These are phyloP conservation scores for Dilophus febrilis DNA, from an alignment of 2,888 invertebrate species.

Conservation along the genomic window DNA sequence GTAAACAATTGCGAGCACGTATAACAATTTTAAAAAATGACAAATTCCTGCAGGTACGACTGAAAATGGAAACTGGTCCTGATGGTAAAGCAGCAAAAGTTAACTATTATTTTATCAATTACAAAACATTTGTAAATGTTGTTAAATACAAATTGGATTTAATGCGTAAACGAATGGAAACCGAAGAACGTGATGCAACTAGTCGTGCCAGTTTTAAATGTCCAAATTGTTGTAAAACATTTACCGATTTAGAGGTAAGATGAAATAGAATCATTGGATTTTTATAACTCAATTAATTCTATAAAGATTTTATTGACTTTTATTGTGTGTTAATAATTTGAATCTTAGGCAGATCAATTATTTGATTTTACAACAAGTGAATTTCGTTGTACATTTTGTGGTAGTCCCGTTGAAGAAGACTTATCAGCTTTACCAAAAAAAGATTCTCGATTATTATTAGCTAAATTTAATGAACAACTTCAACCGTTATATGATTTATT, in stretches of 20 bases:
- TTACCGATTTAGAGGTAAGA: constrained; percentile 78
- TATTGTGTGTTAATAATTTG: neutral
- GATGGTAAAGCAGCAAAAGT: constrained; percentile 93
- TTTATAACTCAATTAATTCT: neutral
- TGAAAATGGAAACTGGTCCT: constrained; percentile 85
- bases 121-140: constrained; percentile 92
- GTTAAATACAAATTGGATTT: constrained; percentile 94
- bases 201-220: constrained; percentile 92
- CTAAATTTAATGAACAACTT: constrained; percentile 86
- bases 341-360: constrained; percentile 62
- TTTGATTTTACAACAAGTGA: constrained; percentile 72
- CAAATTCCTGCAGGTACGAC: constrained; percentile 80
- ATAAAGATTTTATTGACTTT: neutral
- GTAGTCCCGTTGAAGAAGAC: constrained; percentile 83
- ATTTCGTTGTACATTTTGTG: constrained; percentile 81
- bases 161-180: constrained; percentile 90
- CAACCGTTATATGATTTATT: constrained; percentile 81
- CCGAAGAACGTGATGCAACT: constrained; percentile 86
- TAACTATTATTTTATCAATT: constrained; percentile 95
- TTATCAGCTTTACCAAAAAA: constrained; percentile 83
- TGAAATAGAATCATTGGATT: constrained; percentile 4
- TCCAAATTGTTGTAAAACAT: constrained; percentile 77
- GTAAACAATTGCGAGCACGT: constrained; percentile 78
- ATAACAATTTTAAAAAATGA: constrained; percentile 77
- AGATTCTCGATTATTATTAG: constrained; percentile 76